A percentile compares a stretch with the other conserved stretches of the same genome.
Evolutionary conservation across 1,140 invertebrate genomes (phyloP).

Genomic region (Cydia splendana): DNA sequence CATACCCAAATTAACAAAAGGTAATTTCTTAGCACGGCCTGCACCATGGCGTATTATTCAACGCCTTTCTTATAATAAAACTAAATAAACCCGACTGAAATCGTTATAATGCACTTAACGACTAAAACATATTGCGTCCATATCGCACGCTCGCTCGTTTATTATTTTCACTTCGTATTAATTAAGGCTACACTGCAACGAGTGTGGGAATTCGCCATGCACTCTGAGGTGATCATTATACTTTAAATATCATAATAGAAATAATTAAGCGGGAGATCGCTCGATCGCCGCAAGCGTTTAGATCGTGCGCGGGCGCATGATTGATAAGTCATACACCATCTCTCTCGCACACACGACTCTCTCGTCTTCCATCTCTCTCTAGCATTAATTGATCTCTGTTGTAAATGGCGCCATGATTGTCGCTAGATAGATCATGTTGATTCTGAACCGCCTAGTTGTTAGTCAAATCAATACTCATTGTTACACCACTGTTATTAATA

Average conservation of each 20-base stretch:
- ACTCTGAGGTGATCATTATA: constrained; percentile 64
- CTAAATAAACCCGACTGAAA: constrained; percentile 33
- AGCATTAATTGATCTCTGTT: constrained; percentile 71
- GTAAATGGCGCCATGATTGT: constrained; percentile 70
- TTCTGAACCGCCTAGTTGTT: constrained; percentile 53
- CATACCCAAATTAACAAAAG: neutral
- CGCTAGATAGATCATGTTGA: constrained; percentile 64
- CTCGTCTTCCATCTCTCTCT: constrained; percentile 45
- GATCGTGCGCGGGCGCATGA: constrained; percentile 71
- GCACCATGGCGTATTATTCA: constrained; percentile 5
- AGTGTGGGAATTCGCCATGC: constrained; percentile 69
- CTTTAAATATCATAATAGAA: constrained; percentile 79
- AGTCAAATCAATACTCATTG: constrained; percentile 64
- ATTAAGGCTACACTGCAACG: constrained; percentile 47
- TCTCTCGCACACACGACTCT: constrained; percentile 37
- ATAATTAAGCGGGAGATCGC: constrained; percentile 74
- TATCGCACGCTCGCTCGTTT: constrained; percentile 42
- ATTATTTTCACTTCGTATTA: constrained; percentile 44
- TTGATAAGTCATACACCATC: constrained; percentile 67
- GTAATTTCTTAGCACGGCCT: neutral
- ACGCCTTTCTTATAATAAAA: constrained; percentile 27
- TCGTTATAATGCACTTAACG: constrained; percentile 38
- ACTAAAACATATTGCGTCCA: constrained; percentile 38
- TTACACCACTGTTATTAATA: constrained; percentile 43
- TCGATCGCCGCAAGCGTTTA: constrained; percentile 65